A percentile compares a stretch with the other conserved stretches of the same genome.
phyloP scores from a whole-genome alignment of 2,888 invertebrate genomes.

The Tetranychus truncatus region DNA sequence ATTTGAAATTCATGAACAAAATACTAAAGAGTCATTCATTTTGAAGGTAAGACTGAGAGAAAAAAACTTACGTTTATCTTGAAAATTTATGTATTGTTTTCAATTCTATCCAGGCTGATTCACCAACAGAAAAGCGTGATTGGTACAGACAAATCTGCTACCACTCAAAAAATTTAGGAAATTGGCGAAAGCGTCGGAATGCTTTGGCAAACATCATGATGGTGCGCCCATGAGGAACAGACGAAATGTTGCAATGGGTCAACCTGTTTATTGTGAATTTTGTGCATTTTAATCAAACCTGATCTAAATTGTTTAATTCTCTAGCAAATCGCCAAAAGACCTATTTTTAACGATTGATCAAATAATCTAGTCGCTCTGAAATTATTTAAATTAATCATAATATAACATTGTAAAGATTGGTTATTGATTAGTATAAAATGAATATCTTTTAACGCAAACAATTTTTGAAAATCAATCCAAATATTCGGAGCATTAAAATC shows the following conservation, averaged over 20 bases:
- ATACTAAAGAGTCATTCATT: slow-evolving; percentile 26
- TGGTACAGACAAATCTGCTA: slow-evolving; percentile 80
- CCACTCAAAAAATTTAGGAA: slow-evolving; percentile 74
- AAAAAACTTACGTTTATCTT: no score
- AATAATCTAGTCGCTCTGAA: background rate
- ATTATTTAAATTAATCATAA: background rate
- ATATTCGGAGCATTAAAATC: no score
- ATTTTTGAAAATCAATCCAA: no score
- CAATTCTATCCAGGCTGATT: slow-evolving; percentile 54
- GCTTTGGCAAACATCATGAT: slow-evolving; percentile 87
- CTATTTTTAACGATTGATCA: background rate
- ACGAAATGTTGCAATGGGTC: background rate
- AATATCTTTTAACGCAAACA: no score
- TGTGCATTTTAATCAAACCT: background rate
- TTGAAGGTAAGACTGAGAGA: slow-evolving; percentile 23
- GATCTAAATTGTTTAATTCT: background rate
- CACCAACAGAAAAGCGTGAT: slow-evolving; percentile 59
- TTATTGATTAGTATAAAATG: background rate
- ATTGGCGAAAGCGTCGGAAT: slow-evolving; percentile 75
- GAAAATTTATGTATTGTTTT: background rate
- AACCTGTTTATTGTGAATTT: background rate
- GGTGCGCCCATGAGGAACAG: slow-evolving; percentile 19
- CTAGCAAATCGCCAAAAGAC: background rate
- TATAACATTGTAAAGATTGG: background rate
- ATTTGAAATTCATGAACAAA: slow-evolving; percentile 54